A percentile compares a stretch with the other conserved stretches of the same genome.
Evolutionary conservation across 2,797 vertebrate species (phyloP).

Genomic region (Vultur gryphus): DNA sequence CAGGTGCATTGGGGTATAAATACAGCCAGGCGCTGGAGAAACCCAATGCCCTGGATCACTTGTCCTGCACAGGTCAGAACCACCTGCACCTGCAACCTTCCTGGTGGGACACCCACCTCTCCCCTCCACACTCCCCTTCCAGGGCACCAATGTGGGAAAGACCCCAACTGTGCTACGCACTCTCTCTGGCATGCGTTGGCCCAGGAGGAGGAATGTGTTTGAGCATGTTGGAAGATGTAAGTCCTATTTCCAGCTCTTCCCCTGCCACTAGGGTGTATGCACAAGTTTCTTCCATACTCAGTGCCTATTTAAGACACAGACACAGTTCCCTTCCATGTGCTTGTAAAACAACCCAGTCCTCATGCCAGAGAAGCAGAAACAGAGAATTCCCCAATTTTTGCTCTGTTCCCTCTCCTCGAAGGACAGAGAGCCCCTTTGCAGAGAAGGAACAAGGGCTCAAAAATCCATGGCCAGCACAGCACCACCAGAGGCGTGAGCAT

Average conservation of each 20-base stretch:
- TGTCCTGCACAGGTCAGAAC: background rate
- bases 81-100: background rate
- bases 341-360: background rate
- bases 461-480: background rate
- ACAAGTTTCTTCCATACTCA: background rate
- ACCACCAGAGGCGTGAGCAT: background rate
- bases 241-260: slow-evolving; percentile 1
- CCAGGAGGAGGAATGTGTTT: background rate
- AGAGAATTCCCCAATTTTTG: background rate
- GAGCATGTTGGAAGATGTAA: background rate
- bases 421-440: background rate
- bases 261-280: background rate
- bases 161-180: background rate
- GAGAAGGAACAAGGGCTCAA: background rate
- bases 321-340: background rate
- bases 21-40: background rate
- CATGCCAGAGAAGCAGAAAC: background rate
- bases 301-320: background rate
- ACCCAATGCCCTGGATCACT: background rate
- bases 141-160: background rate
- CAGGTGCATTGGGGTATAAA: slow-evolving; percentile 11
- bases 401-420: background rate
- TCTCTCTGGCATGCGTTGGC: background rate
- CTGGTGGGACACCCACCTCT: background rate
- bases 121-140: background rate